These are phyloP conservation scores for Eutrigla gurnardus DNA, from an alignment of 2,797 vertebrate genomes.

Conservation along the genomic window DNA sequence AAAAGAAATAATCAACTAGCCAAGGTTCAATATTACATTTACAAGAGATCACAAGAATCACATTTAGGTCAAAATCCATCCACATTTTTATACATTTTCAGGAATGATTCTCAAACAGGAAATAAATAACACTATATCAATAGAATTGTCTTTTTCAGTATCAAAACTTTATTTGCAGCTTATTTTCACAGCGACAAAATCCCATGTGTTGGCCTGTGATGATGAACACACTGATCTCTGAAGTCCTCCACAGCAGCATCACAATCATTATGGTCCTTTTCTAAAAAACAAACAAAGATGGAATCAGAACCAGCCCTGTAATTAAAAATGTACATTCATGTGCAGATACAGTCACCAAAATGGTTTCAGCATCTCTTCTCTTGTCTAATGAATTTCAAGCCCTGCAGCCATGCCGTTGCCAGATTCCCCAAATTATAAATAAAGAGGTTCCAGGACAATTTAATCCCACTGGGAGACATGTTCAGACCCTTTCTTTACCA, in stretches of 20 bases:
- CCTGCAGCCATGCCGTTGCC: slow-evolving; percentile 84
- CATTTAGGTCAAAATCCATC: not conserved
- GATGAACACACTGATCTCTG: slow-evolving; percentile 11
- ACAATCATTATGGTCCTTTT: slow-evolving; percentile 4
- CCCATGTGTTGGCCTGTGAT: not conserved
- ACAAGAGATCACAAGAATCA: not conserved
- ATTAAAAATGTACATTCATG: slow-evolving; percentile 5
- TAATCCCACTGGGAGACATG: slow-evolving; percentile 89
- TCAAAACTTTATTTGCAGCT: slow-evolving; percentile 1
- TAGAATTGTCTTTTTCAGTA: not conserved
- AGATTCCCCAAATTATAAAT: slow-evolving; percentile 86
- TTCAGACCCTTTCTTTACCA: slow-evolving; percentile 85
- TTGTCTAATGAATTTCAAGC: slow-evolving; percentile 64
- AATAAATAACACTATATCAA: not conserved
- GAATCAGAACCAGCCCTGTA: not conserved
- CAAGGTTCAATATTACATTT: not conserved
- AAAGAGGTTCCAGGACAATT: slow-evolving; percentile 90
- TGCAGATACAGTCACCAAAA: slow-evolving; percentile 17
- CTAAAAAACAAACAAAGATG: slow-evolving; percentile 24
- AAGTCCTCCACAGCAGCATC: slow-evolving; percentile 11
- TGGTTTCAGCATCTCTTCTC: slow-evolving; percentile 64
- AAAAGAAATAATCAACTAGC: not conserved
- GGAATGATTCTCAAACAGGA: not conserved
- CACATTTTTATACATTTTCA: not conserved
- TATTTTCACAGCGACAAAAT: not conserved